Evolutionary conservation across 2,888 invertebrate genomes (phyloP), one percentile per base, ranked within the genome.

Genomic region (Drosophila siamana): DNA sequence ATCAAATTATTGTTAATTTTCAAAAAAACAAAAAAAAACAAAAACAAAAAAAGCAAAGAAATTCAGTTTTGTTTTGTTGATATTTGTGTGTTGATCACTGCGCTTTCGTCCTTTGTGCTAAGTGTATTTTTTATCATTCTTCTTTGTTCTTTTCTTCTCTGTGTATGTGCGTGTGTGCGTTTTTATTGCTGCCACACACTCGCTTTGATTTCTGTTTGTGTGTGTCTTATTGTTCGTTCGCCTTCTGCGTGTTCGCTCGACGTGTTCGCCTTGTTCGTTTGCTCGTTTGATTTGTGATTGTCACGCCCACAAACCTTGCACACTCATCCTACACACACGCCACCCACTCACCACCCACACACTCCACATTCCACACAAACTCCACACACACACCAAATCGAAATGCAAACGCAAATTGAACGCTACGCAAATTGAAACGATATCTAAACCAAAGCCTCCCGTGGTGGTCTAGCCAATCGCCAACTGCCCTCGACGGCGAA

Each of bases 401-500:
- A 59, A 47, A 55, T 54, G 50, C 47, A 72, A 72, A 74, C 52
- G 44, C 19, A 19, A 56, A 59, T 41, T 48, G 19, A 19, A 19
- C 47, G 61, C 51, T 61, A 16, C 61, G 47, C 30, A 63, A 63
- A 61, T 71, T 41, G 59, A 9, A 43, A 26, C 41, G 43, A 70
- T 62, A 77, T 69, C 74, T 80, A 82, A 86, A 88, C 77, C 64
- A 87, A 88, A 92, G 98, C 96, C 62, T 96, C 95, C 70, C 94
- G 95, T 78, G 95, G 96, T 68, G 95, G 95, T 73, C 92, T 96
- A 74, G 96, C 96, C 9, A 95, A 95, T 92, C 93, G 97, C 60
- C 95, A 95, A 91, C 91, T 95, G 80, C 95, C 95, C 40, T 93
- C 93, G 54, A 72, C 88, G 30, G 40, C 52, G 5, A 52, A 86